Conservation (phyloP, 2,797 vertebrate species). For the Acanthiza pusilla region DNA sequence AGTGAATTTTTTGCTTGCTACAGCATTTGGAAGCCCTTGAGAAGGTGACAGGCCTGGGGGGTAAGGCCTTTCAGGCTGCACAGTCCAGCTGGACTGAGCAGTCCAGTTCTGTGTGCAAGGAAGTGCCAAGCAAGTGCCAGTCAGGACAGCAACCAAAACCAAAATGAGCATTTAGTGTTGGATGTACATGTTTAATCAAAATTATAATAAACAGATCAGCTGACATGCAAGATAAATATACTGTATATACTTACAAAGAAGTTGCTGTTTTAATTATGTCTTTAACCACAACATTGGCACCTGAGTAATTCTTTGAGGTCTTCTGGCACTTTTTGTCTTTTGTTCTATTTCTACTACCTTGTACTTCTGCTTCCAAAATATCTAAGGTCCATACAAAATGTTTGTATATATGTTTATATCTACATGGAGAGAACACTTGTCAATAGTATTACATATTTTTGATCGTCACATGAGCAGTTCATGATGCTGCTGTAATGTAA, state of each 20-base stretch:
- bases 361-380: not conserved
- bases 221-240: not conserved
- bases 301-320: not conserved
- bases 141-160: not conserved
- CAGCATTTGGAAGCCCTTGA: not conserved
- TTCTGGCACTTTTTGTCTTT: not conserved
- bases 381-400: not conserved
- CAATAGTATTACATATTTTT: no score
- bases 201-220: not conserved
- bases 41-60: not conserved
- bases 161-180: not conserved
- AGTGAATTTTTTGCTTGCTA: not conserved
- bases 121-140: not conserved
- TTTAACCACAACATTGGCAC: not conserved
- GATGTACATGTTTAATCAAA: not conserved
- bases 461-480: no score
- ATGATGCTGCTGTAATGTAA: rapidly evolving
- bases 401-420: not conserved
- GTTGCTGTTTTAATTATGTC: not conserved
- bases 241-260: not conserved
- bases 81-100: not conserved
- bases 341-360: not conserved
- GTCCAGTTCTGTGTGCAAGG: not conserved
- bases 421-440: not conserved
- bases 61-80: not conserved